Base-by-base conservation (phyloP, 2,113 vertebrate species). In the Oenanthe melanoleuca region DNA sequence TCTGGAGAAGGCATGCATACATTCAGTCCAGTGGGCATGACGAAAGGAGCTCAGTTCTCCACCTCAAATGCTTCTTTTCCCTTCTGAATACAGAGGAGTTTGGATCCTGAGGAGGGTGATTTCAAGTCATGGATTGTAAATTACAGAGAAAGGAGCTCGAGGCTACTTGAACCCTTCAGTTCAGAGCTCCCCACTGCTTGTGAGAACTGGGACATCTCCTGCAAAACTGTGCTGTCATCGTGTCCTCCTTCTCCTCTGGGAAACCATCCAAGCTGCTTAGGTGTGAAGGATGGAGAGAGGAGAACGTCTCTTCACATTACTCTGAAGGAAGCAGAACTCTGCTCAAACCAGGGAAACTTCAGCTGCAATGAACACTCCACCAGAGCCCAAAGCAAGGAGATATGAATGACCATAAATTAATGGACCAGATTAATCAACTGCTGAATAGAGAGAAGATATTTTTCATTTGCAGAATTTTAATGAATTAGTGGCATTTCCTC, bases 401-500 rank as follows among this genome's bases (percentile, higher is more conserved):
- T 72, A 74, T 84, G 82, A 93, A 82, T 79, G 92, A 82, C 86
- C 90, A 93, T 94, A 93, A 97, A 95, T 96, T 96, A 97, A 96
- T 95, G 92, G 89, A 52, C 83, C 94, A 96, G 82, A 93, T 96
- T 93, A 94, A 95, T 94, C 95, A 90, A 71, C 72, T 85, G 63
- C 59, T 94, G 95, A 92, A 42, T 60, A 83, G 80, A 67, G 88
- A 88, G 55, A 80, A 95, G 94, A 87, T 93, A 97, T 91, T 96
- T 95, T 96, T 96, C 66, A 92, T 94, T 88, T 86, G 66, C 75
- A 88, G 94, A 80, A 94, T 96, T 89, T 91, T 95, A 96, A 95
- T 97, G 96, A 96, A 81, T 96, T 96, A 95, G 65, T 88, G 78
- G 96, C 95, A 92, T 95, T 97, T 96, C 89, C 89, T 96, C 72